phyloP scores from a whole-genome alignment of 35 echinoderm and acorn worm genomes.

The Lytechinus variegatus region DNA sequence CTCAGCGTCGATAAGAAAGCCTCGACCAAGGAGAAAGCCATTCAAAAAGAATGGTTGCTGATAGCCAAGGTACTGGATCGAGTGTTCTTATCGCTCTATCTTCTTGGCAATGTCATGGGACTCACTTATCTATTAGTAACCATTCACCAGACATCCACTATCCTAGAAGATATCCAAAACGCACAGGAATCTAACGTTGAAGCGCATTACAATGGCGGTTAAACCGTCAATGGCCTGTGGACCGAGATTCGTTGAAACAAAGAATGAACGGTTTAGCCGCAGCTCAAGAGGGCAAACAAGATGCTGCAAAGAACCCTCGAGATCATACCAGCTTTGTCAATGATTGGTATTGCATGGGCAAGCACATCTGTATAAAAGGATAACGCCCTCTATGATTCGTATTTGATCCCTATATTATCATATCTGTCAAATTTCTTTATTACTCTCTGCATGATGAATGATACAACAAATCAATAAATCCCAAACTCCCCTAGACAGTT shows the following conservation, averaged over 20 bases:
- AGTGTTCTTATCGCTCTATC: slow-evolving; percentile 76
- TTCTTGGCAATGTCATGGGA: slow-evolving; percentile 73
- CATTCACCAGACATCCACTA: slow-evolving; percentile 1
- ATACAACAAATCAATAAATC: too few species aligned
- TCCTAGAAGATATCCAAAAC: slow-evolving; percentile 43
- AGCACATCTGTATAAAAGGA: background rate
- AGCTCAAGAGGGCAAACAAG: background rate
- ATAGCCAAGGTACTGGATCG: slow-evolving; percentile 82
- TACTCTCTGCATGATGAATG: too few species aligned
- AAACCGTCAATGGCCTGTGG: background rate
- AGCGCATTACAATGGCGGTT: background rate
- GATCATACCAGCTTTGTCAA: background rate
- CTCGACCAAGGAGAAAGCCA: slow-evolving; percentile 47
- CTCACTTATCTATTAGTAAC: slow-evolving; percentile 57
- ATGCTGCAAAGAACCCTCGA: background rate
- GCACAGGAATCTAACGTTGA: background rate
- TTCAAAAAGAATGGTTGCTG: slow-evolving; percentile 66
- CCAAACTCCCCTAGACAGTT: too few species aligned
- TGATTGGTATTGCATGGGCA: background rate
- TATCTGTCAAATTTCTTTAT: too few species aligned
- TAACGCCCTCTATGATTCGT: too few species aligned
- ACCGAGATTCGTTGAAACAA: background rate
- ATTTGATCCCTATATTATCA: too few species aligned
- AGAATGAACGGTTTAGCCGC: background rate
- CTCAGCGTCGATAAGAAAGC: slow-evolving; percentile 17